A percentile compares a stretch with the other conserved stretches of the same genome.
Conservation (phyloP, 1,140 invertebrate species). For the Hylyphantes graminicola region DNA sequence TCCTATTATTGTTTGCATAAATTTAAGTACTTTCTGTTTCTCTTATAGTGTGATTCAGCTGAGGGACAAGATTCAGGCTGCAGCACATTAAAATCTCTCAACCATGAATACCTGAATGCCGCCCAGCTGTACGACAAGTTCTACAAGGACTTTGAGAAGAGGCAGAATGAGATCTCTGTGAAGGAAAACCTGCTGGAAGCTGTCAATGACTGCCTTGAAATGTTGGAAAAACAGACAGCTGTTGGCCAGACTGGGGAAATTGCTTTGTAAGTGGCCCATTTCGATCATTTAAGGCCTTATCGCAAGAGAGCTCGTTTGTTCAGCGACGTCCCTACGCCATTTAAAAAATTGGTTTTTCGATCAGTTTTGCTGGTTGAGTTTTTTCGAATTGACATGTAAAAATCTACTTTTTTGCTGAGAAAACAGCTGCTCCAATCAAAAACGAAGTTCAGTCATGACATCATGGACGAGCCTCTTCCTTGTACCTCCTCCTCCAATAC, state of each 20-base stretch:
- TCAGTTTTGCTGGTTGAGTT: too few relatives aligned
- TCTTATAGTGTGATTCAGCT: slow-evolving; percentile 74
- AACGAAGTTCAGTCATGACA: too few relatives aligned
- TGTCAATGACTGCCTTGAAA: slow-evolving; percentile 83
- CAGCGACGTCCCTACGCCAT: too few relatives aligned
- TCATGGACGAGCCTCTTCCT: too few relatives aligned
- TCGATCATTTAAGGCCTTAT: too few relatives aligned
- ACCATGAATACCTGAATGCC: slow-evolving; percentile 78
- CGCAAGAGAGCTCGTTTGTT: too few relatives aligned
- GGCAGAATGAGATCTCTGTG: slow-evolving; percentile 80
- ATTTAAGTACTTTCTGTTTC: slow-evolving; percentile 71
- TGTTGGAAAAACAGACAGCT: slow-evolving; percentile 85
- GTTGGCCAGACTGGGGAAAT: slow-evolving; percentile 32
- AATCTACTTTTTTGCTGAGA: too few relatives aligned
- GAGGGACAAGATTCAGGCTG: slow-evolving; percentile 79
- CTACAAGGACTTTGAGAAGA: slow-evolving; percentile 77
- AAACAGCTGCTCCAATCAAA: too few relatives aligned
- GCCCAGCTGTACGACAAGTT: slow-evolving; percentile 80
- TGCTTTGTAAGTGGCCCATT: slow-evolving; percentile 13
- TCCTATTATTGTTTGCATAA: slow-evolving; percentile 64
- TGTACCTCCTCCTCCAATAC: too few relatives aligned
- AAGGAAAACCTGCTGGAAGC: slow-evolving; percentile 87
- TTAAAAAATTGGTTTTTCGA: too few relatives aligned
- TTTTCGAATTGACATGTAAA: too few relatives aligned
- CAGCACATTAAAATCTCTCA: slow-evolving; percentile 79